Evolutionary conservation across 2,113 vertebrate genomes (phyloP).

Genomic region (Entomyzon cyanotis): DNA sequence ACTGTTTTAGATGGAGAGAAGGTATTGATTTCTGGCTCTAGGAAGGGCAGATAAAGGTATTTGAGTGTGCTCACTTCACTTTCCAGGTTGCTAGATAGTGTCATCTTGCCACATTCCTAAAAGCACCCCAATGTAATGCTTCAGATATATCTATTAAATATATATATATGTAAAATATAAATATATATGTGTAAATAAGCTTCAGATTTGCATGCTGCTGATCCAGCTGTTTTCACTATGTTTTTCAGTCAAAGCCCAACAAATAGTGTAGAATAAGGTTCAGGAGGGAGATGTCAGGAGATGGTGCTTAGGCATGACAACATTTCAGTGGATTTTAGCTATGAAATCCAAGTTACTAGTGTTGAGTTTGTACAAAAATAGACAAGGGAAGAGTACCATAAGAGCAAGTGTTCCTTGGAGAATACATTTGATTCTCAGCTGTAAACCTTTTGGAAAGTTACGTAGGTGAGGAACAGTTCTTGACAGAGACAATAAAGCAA

Average conservation of each 20-base stretch:
- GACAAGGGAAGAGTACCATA: neutral
- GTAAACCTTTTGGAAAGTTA: neutral
- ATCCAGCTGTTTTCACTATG: neutral
- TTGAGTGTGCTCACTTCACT: neutral
- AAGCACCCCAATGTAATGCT: neutral
- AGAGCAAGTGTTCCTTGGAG: neutral
- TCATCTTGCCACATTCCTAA: neutral
- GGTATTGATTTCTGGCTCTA: neutral
- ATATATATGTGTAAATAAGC: too few species aligned
- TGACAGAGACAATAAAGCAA: neutral
- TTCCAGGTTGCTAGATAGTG: neutral
- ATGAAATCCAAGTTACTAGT: neutral
- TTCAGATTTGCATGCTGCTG: neutral
- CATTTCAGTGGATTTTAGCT: neutral
- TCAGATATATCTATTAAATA: too few species aligned
- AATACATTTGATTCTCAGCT: neutral
- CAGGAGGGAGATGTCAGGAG: neutral
- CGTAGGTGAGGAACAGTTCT: neutral
- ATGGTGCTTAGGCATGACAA: neutral
- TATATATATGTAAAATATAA: too few species aligned
- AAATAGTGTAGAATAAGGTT: neutral
- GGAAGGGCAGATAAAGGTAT: neutral
- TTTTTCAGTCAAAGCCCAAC: neutral
- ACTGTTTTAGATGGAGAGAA: neutral
- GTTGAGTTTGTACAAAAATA: neutral